Percentiles rank a stretch among this genome's conserved stretches.
These are phyloP conservation scores for Ophioninae sp. DNA, from an alignment of 2,888 invertebrate genomes.

Conservation along the genomic window DNA sequence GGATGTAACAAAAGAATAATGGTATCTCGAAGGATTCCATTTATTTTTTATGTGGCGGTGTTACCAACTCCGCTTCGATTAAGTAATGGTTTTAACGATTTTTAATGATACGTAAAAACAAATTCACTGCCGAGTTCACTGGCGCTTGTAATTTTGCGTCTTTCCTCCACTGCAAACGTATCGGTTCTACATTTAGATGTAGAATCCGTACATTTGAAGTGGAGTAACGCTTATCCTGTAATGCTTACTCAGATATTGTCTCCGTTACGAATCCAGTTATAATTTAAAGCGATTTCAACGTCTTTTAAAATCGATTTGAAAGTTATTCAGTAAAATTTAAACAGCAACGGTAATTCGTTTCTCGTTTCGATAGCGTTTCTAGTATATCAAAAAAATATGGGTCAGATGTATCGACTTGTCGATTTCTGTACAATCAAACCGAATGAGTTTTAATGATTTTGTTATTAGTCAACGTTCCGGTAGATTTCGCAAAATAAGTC, in stretches of 20 bases:
- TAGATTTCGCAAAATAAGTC: not conserved
- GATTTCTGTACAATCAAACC: not conserved
- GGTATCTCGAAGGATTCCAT: not conserved
- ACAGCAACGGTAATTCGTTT: not conserved
- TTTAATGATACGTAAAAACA: slow-evolving; percentile 41
- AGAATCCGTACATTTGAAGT: too few species aligned
- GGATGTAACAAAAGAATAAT: not conserved
- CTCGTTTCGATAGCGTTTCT: not conserved
- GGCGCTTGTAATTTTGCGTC: not conserved
- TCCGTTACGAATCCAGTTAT: not conserved
- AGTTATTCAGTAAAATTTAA: not conserved
- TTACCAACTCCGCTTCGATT: slow-evolving; percentile 34
- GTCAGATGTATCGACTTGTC: too few species aligned
- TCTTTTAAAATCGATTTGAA: not conserved
- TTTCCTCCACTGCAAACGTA: not conserved
- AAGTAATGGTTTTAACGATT: slow-evolving; percentile 27
- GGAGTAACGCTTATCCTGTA: not conserved
- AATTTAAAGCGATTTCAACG: not conserved
- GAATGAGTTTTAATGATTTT: not conserved
- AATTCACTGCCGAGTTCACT: slow-evolving; percentile 15
- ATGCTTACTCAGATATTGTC: too few species aligned
- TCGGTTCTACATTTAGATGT: not conserved
- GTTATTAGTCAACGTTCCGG: not conserved
- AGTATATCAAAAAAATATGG: not conserved
- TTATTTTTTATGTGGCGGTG: slow-evolving; percentile 1